A percentile compares a stretch with the other conserved stretches of the same genome.
Conservation (phyloP, 2,888 invertebrate species). For the Allacma fusca region DNA sequence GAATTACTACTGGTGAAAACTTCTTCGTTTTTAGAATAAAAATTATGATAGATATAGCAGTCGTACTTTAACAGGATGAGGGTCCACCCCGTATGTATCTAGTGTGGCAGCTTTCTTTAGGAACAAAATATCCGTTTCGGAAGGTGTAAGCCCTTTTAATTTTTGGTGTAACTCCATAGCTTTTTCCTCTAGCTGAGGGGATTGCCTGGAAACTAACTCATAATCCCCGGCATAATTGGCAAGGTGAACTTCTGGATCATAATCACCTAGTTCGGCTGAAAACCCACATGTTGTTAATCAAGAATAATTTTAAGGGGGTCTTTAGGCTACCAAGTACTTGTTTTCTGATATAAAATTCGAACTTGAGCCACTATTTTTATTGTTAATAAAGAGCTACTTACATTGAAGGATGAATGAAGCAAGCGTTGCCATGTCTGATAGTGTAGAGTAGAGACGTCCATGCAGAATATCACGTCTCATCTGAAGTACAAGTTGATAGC, state of each 20-base stretch:
- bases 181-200: conserved; percentile 88
- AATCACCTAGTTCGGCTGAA: conserved; percentile 94
- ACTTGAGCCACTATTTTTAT: no score
- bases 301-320: not conserved
- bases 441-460: conserved; percentile 90
- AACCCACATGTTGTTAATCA: conserved; percentile 49
- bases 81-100: conserved; percentile 97
- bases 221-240: conserved; percentile 91
- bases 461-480: conserved; percentile 92
- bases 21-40: no score
- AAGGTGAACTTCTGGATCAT: conserved; percentile 84
- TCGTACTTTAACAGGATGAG: conserved; percentile 92
- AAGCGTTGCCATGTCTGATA: conserved; percentile 86
- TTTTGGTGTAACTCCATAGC: conserved; percentile 92
- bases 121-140: conserved; percentile 88
- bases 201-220: conserved; percentile 90
- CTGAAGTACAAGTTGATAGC: conserved; percentile 94
- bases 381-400: conserved; percentile 66
- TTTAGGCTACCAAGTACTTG: no score
- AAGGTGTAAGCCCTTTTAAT: conserved; percentile 84
- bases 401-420: conserved; percentile 94
- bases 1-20: no score
- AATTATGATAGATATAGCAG: no score
- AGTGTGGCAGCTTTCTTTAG: conserved; percentile 88
- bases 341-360: no score